These are phyloP conservation scores for Temnothorax unifasciatus DNA, from an alignment of 2,888 invertebrate species.

Conservation along the genomic window DNA sequence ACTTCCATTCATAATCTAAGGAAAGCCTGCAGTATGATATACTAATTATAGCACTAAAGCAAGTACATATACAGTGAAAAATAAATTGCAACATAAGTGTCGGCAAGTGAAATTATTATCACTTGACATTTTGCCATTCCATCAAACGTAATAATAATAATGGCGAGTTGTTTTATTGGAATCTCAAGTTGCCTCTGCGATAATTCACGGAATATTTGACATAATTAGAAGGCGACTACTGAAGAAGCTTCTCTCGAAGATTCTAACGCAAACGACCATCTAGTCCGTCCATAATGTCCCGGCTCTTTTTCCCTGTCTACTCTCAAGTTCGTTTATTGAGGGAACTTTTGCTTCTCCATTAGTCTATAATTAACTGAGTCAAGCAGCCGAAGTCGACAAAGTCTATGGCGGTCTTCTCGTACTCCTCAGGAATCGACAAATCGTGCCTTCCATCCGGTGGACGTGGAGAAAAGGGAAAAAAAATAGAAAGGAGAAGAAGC, in stretches of 20 bases:
- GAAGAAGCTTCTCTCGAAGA: constrained; percentile 28
- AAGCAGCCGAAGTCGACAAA: constrained; percentile 57
- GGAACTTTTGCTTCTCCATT: constrained; percentile 65
- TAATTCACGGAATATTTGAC: constrained; percentile 39
- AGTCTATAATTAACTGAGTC: constrained; percentile 67
- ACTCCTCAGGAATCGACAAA: constrained; percentile 33
- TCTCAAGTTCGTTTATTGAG: constrained; percentile 46
- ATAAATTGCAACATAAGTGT: neutral
- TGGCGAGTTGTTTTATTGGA: constrained; percentile 13
- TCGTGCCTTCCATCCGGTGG: constrained; percentile 42
- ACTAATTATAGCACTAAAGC: neutral
- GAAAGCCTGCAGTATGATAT: neutral
- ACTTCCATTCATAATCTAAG: neutral
- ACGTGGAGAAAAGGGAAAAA: neutral
- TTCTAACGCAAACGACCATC: constrained; percentile 28
- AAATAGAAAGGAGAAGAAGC: neutral
- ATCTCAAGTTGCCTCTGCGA: neutral
- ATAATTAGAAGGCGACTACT: constrained; percentile 29
- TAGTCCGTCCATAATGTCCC: constrained; percentile 26
- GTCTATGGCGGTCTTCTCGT: constrained; percentile 38
- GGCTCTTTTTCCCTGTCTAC: constrained; percentile 18
- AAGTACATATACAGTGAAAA: neutral
- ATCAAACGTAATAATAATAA: neutral
- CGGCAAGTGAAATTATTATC: neutral
- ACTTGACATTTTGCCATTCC: neutral